phyloP scores from a whole-genome alignment of 2,888 invertebrate species.

The Tenthredo notha region DNA sequence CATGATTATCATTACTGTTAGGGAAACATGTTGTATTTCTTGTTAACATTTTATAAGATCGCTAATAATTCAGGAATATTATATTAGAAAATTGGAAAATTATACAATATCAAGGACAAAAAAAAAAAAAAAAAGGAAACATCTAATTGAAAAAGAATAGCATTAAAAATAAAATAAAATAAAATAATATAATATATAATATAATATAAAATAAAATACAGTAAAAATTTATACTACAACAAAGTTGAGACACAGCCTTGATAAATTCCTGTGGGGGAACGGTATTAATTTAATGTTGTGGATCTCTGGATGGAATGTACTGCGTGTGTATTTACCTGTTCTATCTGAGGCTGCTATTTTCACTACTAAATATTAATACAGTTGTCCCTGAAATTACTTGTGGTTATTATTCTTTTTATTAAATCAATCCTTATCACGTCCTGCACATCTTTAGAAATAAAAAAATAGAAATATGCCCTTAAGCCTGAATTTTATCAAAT shows the following conservation, averaged over 20 bases:
- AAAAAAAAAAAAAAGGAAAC: not conserved
- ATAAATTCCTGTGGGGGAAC: slow-evolving; percentile 61
- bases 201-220: not conserved
- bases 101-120: not conserved
- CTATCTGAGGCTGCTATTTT: slow-evolving; percentile 66
- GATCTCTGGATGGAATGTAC: slow-evolving; percentile 65
- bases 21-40: slow-evolving; percentile 52
- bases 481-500: not conserved
- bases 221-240: slow-evolving; percentile 31
- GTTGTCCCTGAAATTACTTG: slow-evolving; percentile 62
- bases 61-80: slow-evolving; percentile 15
- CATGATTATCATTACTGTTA: slow-evolving; percentile 30
- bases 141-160: not conserved
- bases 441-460: not conserved
- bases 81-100: not conserved
- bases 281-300: slow-evolving; percentile 67
- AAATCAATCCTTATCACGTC: slow-evolving; percentile 32
- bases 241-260: slow-evolving; percentile 63
- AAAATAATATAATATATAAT: not conserved
- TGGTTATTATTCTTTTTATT: slow-evolving; percentile 36
- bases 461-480: not conserved
- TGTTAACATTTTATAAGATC: slow-evolving; percentile 32
- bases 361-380: slow-evolving; percentile 67
- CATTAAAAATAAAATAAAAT: not conserved
- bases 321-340: slow-evolving; percentile 64